Evolutionary conservation across 1,140 invertebrate genomes (phyloP).

Genomic region (Drosophila equinoxialis): DNA sequence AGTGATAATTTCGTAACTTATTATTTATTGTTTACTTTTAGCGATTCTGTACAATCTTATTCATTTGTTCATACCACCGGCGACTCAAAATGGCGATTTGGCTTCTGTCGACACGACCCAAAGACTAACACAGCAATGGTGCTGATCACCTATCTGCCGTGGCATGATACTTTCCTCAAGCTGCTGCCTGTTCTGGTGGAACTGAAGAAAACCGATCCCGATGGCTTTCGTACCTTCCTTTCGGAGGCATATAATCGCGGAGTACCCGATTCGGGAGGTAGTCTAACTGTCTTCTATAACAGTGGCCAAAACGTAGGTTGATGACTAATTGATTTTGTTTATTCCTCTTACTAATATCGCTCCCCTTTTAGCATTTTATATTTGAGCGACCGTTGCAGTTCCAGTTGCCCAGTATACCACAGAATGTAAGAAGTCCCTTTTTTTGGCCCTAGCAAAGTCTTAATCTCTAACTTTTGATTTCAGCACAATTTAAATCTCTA

Average conservation of each 20-base stretch:
- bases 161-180: conserved; percentile 98
- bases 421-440: conserved; percentile 91
- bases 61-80: conserved; percentile 96
- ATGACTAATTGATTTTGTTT: background rate
- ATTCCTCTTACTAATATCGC: background rate
- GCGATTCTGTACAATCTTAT: conserved; percentile 84
- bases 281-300: conserved; percentile 85
- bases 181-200: conserved; percentile 83
- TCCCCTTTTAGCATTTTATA: conserved; percentile 87
- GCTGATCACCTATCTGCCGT: conserved; percentile 93
- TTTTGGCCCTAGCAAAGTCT: background rate
- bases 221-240: conserved; percentile 85
- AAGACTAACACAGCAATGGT: conserved; percentile 90
- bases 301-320: conserved; percentile 84
- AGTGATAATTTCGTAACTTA: background rate
- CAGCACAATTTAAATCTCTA: conserved; percentile 98
- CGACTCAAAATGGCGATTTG: conserved; percentile 98
- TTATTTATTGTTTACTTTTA: conserved; percentile 19
- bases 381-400: conserved; percentile 91
- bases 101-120: conserved; percentile 96
- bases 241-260: conserved; percentile 86
- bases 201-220: conserved; percentile 63
- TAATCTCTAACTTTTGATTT: conserved; percentile 81
- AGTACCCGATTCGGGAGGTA: conserved; percentile 85
- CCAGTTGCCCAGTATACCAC: conserved; percentile 95